Evolutionary conservation across 2,888 invertebrate genomes (phyloP), one percentile per base, ranked within the genome.

Genomic region (Hipparchia semele): DNA sequence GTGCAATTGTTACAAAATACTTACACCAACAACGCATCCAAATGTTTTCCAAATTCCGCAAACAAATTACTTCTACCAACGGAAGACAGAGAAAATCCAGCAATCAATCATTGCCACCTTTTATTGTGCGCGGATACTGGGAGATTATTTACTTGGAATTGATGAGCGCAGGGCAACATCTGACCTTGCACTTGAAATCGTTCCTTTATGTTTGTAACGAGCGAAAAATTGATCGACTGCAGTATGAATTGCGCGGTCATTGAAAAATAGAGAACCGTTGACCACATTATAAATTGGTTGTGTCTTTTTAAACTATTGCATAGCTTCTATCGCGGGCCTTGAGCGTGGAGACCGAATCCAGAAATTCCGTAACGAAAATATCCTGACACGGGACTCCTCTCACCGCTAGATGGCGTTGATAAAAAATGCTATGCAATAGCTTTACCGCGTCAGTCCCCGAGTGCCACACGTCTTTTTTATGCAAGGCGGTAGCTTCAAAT

Each of bases 141-240:
- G 81, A 87, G 87, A 89, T 88, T 91, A 90, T 91, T 91, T 91
- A 89, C 90, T 88, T 89, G 86, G 84, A 88, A 91, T 91, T 91
- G 90, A 92, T 91, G 90, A 86, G 87, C 86, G 80, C 81, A 84
- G 87, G 86, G 85, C 85, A 86, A 87, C 87, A 86, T 71, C 80
- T 90, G 90, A 91, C 90, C 91, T 89, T 89, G 87, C 84, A 88
- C 87, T 83, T 81, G 77, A 78, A 80, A 83, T 83, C 82, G 80
- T 84, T 79, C 79, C 80, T 75, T 80, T 81, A 78, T 79, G 77
- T 80, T 78, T 79, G 81, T 84, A 85, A 86, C 85, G 84, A 85
- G 87, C 88, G 86, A 90, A 90, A 88, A 89, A 87, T 86, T 84
- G 83, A 81, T 83, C 77, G 66, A 68, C 62, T 66, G 51, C 64